Conservation (phyloP, 2,888 invertebrate genomes). For the Campopleginae sp. region DNA sequence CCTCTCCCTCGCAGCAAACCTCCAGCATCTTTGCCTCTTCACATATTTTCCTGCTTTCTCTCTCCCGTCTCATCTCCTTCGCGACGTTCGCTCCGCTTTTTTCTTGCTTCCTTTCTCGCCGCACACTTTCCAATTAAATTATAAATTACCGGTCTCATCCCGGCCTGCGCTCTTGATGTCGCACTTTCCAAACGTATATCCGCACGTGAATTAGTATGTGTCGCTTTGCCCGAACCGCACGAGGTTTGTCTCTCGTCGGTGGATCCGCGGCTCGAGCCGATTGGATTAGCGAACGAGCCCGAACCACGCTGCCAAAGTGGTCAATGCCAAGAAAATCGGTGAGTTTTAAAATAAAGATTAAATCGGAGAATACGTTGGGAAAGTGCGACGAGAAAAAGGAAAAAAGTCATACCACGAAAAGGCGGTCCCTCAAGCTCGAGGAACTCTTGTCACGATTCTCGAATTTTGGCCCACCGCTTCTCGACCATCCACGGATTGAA, state of each 20-base stretch:
- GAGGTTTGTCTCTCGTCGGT: slow-evolving; percentile 24
- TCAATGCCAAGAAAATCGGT: slow-evolving; percentile 23
- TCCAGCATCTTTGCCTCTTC: background rate
- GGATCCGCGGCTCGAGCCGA: slow-evolving; percentile 53
- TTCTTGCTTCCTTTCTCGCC: background rate
- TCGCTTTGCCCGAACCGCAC: slow-evolving; percentile 17
- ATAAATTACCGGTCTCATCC: slow-evolving; percentile 47
- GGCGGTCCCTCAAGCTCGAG: slow-evolving; percentile 49
- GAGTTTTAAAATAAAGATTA: background rate
- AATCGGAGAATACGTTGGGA: background rate
- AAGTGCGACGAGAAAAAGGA: background rate
- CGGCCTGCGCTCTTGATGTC: slow-evolving; percentile 29
- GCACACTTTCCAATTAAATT: slow-evolving; percentile 59
- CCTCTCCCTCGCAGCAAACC: background rate
- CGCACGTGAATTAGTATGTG: background rate
- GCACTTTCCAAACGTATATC: background rate
- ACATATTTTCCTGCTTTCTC: background rate
- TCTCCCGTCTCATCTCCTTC: background rate
- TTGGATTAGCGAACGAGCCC: slow-evolving; percentile 59
- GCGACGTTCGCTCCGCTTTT: slow-evolving; percentile 6
- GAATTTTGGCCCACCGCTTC: slow-evolving; percentile 19
- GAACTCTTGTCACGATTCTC: slow-evolving; percentile 4
- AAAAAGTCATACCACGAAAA: slow-evolving; percentile 47
- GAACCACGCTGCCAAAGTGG: slow-evolving; percentile 42
- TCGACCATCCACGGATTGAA: no score